A percentile compares a stretch with the other conserved stretches of the same genome.
Conservation (phyloP, 2,797 vertebrate species). For the Rhabdomys pumilio region DNA sequence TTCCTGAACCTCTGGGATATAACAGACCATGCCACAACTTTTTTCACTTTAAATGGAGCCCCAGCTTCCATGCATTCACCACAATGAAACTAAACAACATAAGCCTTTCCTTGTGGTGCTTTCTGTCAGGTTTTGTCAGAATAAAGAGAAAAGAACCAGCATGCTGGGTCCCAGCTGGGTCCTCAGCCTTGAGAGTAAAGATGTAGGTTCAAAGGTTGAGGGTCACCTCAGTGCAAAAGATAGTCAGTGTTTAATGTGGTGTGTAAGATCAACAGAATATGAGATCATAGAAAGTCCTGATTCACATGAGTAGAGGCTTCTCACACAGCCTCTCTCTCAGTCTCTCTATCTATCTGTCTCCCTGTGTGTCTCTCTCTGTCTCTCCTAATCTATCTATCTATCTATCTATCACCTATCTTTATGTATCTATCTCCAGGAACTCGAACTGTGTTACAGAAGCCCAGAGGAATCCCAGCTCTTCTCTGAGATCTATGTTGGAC, state of each 20-base stretch:
- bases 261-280: too few relatives aligned
- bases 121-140: neutral
- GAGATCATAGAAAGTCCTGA: fast-evolving
- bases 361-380: neutral
- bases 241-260: too few relatives aligned
- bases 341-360: neutral
- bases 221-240: too few relatives aligned
- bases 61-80: neutral
- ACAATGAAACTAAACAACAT: too few relatives aligned
- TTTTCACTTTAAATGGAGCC: too few relatives aligned
- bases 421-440: neutral
- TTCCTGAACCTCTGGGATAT: neutral
- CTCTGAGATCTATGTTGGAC: neutral
- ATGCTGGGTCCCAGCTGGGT: too few relatives aligned
- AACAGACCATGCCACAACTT: neutral
- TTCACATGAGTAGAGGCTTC: neutral
- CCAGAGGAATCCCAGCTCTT: neutral
- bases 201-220: too few relatives aligned
- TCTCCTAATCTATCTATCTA: neutral
- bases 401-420: neutral
- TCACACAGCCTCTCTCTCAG: neutral
- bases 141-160: neutral
- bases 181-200: too few relatives aligned
- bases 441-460: neutral
- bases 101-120: too few relatives aligned